Evolutionary conservation across 2,797 vertebrate species (phyloP).

Genomic region (Lindbergichthys nudifrons): DNA sequence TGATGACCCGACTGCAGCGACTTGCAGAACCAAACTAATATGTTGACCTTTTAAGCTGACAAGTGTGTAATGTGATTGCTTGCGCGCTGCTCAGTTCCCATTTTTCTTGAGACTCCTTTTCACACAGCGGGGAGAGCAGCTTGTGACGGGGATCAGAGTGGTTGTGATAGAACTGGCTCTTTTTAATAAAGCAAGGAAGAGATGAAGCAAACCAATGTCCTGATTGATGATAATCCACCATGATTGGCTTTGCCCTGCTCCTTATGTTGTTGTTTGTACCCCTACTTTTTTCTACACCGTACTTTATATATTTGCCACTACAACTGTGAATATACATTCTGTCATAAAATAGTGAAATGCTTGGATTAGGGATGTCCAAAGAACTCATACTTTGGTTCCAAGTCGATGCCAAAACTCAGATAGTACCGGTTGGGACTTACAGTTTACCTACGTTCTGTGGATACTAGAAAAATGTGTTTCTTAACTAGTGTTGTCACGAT

Average conservation of each 20-base stretch:
- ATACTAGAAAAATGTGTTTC: no score
- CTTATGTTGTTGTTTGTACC: conserved; percentile 37
- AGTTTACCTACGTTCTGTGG: no score
- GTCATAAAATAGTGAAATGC: conserved; percentile 6
- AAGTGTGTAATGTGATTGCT: conserved; percentile 82
- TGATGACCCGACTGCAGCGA: conserved; percentile 38
- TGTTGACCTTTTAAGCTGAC: conserved; percentile 84
- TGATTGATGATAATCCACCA: conserved; percentile 66
- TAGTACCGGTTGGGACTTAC: no score
- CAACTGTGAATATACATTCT: conserved; percentile 12
- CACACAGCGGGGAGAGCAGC: conserved; percentile 47
- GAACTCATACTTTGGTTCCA: no score
- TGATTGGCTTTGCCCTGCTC: conserved; percentile 60
- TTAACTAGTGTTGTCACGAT: no score
- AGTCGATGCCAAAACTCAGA: no score
- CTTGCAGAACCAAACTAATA: conserved; percentile 71
- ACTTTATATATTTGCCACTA: conserved; percentile 5
- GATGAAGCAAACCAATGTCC: conserved; percentile 64
- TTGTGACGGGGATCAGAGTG: conserved; percentile 60
- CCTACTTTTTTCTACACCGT: background rate
- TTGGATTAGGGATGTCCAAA: background rate
- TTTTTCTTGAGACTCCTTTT: conserved; percentile 66
- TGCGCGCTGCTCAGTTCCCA: conserved; percentile 34
- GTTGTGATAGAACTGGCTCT: conserved; percentile 58
- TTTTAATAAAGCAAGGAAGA: conserved; percentile 51